Evolutionary conservation across 2,797 vertebrate species (phyloP), one percentile per base, ranked within the genome.

Genomic region (Xenopus petersii): DNA sequence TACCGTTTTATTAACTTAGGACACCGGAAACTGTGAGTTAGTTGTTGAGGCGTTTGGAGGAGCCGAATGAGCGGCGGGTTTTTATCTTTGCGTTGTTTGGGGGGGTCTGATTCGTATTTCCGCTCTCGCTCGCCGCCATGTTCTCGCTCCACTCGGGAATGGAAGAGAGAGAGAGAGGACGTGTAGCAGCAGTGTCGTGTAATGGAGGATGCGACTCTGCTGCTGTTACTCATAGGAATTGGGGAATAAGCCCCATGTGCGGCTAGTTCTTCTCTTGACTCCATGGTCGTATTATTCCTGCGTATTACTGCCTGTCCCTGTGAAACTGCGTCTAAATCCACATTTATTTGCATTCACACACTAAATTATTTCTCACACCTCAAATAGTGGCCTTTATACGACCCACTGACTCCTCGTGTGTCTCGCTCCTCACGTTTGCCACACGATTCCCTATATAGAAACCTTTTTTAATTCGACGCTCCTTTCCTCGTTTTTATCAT

Each of bases 71-170:
- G 16, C 9, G 4, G 24, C 13, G 12, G 21, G 21, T 21, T 21
- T 21, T 21, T 21, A 21, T 21, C 21, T 21, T 21, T 21, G 21
- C 1, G 21, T 21, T 21, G 21, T 21, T 21, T 21, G 21, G 21
- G 21, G 21, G 21, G 21, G 21, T 21, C 21, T 21, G 21, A 21
- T 21, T 21, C 1, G 21, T 21, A 1, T 21, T 21, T 21, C 21
- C 21, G 21, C 21, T 21, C 21, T 21, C 21, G 21, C 21, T 21
- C 64, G 70, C 64, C 67, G 76, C 76, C 76, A 78, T 78, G 66
- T 78, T 78, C 47, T 78, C 71, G 73, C 58, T n/a, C 58, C 58
- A 60, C 12, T 77, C 24, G 26, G 55, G 74, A 60, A 26, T 54
- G 64, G 12, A 11, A 12, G 33, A 63, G 56, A 30, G 13, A 12